Conservation (phyloP, 2,797 vertebrate species). For the Channa striata region DNA sequence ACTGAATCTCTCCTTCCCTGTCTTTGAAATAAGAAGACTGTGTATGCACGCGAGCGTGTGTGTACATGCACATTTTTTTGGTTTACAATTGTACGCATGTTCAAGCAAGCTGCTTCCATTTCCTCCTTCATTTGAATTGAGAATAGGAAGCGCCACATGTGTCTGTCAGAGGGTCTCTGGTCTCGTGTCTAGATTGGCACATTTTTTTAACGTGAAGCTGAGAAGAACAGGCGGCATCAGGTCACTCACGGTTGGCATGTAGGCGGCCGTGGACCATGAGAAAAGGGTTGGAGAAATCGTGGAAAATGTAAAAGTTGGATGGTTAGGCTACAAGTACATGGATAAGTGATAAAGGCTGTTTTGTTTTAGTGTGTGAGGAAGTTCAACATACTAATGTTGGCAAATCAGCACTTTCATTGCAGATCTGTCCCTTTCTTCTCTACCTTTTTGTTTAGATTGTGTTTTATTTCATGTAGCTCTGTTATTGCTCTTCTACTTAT, state of each 20-base stretch:
- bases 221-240: slow-evolving; percentile 45
- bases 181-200: slow-evolving; percentile 60
- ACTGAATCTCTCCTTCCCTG: slow-evolving; percentile 46
- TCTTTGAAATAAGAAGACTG: slow-evolving; percentile 43
- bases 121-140: slow-evolving; percentile 56
- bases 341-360: slow-evolving; percentile 16
- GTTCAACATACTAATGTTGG: slow-evolving; percentile 8
- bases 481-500: too few species aligned
- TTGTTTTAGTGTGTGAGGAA: slow-evolving; percentile 20
- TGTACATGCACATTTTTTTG: slow-evolving; percentile 1
- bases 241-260: slow-evolving; percentile 47
- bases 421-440: background rate
- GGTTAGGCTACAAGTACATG: slow-evolving; percentile 6
- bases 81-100: slow-evolving; percentile 31
- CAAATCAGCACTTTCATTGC: slow-evolving; percentile 19
- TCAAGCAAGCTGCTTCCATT: slow-evolving; percentile 63
- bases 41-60: slow-evolving; percentile 15
- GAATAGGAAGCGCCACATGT: slow-evolving; percentile 72
- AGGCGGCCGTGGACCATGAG: slow-evolving; percentile 35
- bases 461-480: too few species aligned
- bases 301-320: slow-evolving; percentile 23
- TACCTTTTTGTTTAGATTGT: background rate
- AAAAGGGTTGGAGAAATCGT: slow-evolving; percentile 39
- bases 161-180: slow-evolving; percentile 49
- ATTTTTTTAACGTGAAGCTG: slow-evolving; percentile 50